Evolutionary conservation across 2,113 vertebrate genomes (phyloP).

Genomic region (Panurus biarmicus): DNA sequence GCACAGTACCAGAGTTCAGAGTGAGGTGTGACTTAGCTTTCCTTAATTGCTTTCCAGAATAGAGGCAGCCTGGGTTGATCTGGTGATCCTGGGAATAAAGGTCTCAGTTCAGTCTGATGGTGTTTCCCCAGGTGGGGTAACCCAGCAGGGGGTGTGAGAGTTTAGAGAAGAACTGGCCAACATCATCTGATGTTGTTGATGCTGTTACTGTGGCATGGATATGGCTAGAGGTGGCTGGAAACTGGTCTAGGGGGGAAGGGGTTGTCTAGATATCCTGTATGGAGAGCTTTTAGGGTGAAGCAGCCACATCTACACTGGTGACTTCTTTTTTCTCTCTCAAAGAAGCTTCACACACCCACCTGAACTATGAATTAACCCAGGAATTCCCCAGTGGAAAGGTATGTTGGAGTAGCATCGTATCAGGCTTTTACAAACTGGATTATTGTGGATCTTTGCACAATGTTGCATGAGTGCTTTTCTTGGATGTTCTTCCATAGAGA

Average conservation of each 20-base stretch:
- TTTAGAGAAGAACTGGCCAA: neutral
- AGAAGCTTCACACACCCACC: neutral
- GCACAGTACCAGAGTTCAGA: neutral
- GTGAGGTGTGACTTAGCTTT: neutral
- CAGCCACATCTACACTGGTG: neutral
- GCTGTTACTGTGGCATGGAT: neutral
- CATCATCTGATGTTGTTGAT: accelerated
- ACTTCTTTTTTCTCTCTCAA: neutral
- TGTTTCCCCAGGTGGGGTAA: neutral
- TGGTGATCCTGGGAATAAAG: neutral
- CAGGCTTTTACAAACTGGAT: neutral
- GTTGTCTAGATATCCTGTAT: neutral
- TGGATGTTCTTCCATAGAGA: neutral
- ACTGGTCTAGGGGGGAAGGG: neutral
- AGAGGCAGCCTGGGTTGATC: neutral
- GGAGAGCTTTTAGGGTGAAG: neutral
- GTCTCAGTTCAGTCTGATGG: neutral
- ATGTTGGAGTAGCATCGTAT: neutral
- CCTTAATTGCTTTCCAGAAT: neutral
- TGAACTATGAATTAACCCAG: neutral
- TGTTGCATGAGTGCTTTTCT: neutral
- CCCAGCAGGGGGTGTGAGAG: neutral
- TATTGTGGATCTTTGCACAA: neutral
- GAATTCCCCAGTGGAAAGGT: neutral
- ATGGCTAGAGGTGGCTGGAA: neutral